Evolutionary conservation across 2,113 vertebrate species (phyloP).

Genomic region (Myxocyprinus asiaticus): DNA sequence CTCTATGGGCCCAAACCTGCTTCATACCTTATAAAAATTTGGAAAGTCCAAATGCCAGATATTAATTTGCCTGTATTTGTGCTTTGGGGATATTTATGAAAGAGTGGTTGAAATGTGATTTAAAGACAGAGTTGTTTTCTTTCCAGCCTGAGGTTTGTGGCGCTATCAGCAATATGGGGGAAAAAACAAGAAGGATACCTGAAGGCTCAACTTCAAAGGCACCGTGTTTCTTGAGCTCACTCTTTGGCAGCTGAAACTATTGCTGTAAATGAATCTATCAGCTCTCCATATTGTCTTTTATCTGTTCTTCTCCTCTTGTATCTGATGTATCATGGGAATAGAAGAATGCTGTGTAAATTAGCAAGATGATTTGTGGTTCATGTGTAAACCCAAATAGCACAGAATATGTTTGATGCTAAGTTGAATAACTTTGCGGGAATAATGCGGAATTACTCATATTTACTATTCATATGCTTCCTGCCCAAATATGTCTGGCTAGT

Average conservation of each 20-base stretch:
- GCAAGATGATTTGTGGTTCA: neutral
- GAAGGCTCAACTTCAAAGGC: constrained; percentile 37
- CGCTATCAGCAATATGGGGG: constrained; percentile 26
- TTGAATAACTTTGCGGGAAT: neutral
- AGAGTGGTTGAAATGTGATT: constrained; percentile 34
- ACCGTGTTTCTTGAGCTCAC: neutral
- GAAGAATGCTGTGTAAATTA: constrained; percentile 22
- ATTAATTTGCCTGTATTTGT: constrained; percentile 45
- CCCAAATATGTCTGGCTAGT: constrained; percentile 14
- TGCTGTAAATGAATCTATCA: constrained; percentile 13
- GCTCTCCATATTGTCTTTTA: neutral
- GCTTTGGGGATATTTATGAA: constrained; percentile 49
- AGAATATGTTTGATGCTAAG: neutral
- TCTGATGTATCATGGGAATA: neutral
- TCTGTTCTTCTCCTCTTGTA: constrained; percentile 21
- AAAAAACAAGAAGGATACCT: constrained; percentile 12
- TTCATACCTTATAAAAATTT: constrained; percentile 42
- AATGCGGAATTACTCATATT: neutral
- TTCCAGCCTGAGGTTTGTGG: constrained; percentile 18
- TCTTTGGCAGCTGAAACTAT: no score
- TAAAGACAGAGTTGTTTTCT: constrained; percentile 43
- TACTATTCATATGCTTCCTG: constrained; percentile 1
- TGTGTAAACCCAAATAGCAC: constrained; percentile 1
- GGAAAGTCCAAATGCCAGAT: constrained; percentile 45
- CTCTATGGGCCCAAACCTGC: constrained; percentile 42